Conservation (phyloP, 30 jellyfish, hydroid and myxozoan genomes). For the Aurelia sp. region DNA sequence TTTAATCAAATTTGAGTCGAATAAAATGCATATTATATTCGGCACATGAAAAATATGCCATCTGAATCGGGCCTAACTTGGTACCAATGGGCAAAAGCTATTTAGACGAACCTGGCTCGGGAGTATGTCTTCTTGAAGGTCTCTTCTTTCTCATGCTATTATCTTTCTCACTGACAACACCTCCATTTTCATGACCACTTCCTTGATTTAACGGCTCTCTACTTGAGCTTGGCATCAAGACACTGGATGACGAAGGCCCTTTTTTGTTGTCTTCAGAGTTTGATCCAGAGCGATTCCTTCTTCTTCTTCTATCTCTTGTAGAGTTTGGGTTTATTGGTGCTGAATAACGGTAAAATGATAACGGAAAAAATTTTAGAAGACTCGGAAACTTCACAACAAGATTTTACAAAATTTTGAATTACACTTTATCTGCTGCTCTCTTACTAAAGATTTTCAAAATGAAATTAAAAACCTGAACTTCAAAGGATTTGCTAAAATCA, state of each 20-base stretch:
- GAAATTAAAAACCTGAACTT: background rate
- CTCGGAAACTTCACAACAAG: too few relatives aligned
- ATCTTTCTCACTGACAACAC: slow-evolving; percentile 32
- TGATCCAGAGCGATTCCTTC: slow-evolving; percentile 38
- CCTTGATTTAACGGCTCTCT: slow-evolving; percentile 32
- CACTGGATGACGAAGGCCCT: slow-evolving; percentile 28
- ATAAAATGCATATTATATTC: too few relatives aligned
- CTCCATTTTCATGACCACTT: slow-evolving; percentile 19
- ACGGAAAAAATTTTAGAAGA: background rate
- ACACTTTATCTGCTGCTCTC: too few relatives aligned
- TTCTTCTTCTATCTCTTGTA: slow-evolving; percentile 46
- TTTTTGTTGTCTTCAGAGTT: slow-evolving; percentile 47
- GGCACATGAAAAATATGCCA: too few relatives aligned
- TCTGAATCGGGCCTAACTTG: too few relatives aligned
- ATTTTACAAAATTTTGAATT: too few relatives aligned
- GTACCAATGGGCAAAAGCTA: too few relatives aligned
- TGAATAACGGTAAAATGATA: background rate
- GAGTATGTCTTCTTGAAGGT: slow-evolving; percentile 23
- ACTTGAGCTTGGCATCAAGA: slow-evolving; percentile 25
- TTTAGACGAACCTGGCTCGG: slow-evolving; percentile 46
- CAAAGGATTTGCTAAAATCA: background rate
- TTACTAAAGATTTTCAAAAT: too few relatives aligned
- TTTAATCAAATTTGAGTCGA: too few relatives aligned
- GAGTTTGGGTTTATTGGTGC: slow-evolving; percentile 44
- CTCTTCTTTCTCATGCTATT: slow-evolving; percentile 34